phyloP scores from a whole-genome alignment of 2,888 invertebrate species.

The Drosophila infuscata region DNA sequence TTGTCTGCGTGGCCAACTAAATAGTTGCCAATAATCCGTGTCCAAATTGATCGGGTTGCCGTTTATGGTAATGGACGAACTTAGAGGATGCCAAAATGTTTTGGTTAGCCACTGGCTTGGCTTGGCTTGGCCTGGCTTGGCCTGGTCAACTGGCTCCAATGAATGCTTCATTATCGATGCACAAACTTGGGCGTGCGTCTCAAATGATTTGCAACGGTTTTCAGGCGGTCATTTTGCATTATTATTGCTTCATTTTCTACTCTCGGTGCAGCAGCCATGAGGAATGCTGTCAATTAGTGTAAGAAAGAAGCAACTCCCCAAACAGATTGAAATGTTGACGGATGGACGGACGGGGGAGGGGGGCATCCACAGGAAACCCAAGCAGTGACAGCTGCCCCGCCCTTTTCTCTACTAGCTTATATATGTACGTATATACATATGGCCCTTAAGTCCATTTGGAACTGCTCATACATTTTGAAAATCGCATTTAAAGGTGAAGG shows the following conservation, averaged over 20 bases:
- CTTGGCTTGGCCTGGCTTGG: not conserved
- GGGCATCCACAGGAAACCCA: conserved; percentile 47
- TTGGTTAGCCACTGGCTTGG: conserved; percentile 37
- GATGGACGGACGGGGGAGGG: not conserved
- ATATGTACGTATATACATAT: not conserved
- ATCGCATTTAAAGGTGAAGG: conserved; percentile 79
- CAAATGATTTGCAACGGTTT: conserved; percentile 68
- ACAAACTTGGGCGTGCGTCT: conserved; percentile 73
- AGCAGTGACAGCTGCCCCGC: conserved; percentile 48
- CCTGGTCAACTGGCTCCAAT: conserved; percentile 10
- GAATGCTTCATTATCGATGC: conserved; percentile 70
- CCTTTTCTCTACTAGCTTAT: conserved; percentile 8
- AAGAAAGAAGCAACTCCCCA: conserved; percentile 44
- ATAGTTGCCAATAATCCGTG: conserved; percentile 81
- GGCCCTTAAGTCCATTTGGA: conserved; percentile 69
- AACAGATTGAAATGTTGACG: conserved; percentile 29
- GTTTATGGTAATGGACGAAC: conserved; percentile 83
- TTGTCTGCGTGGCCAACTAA: conserved; percentile 52
- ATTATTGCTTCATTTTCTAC: conserved; percentile 72
- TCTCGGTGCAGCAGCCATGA: conserved; percentile 32
- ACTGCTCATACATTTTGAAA: conserved; percentile 78
- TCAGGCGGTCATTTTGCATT: conserved; percentile 66
- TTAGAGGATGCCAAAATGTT: conserved; percentile 78
- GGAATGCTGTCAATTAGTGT: conserved; percentile 62
- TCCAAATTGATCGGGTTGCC: conserved; percentile 79